Evolutionary conservation across 2,113 vertebrate species (phyloP), one percentile per base, ranked within the genome.

Genomic region (Nymphicus hollandicus): DNA sequence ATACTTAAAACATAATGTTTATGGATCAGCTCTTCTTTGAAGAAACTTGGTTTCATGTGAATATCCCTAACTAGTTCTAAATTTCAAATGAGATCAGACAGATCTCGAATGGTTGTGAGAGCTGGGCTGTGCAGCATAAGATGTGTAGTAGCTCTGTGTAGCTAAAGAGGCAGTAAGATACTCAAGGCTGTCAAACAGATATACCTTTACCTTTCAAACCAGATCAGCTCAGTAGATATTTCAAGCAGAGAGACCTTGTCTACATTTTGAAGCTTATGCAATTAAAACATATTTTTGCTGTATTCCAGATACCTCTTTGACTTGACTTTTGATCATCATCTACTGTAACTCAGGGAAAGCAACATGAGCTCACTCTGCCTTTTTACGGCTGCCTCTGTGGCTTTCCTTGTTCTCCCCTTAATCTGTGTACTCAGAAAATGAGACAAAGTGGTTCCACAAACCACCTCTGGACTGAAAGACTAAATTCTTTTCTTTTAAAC

Each of bases 381-480:
- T 68, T 79, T 81, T 60, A 78, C 52, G 0, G 55, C 55, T 84
- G 33, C 47, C 52, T 76, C 29, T 44, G 39, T 68, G 58, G 37
- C 61, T 91, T 81, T 89, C 41, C 70, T 81, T 95, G 69, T 87
- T 95, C 78, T 89, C 63, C 72, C 41, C 44, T 82, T 52, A 77
- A 73, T 73, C 44, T 66, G 9, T 60, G 46, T 69, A 39, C 63
- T 92, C 37, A 69, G 78, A 91, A 95, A 81, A 13, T 56, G 78
- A 89, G 81, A 89, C 49, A 80, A 95, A 92, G 56, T 80, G 85
- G 83, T 93, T 66, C 44, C 53, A 71, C 29, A 91, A 92, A 70
- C 29, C 64, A 17, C 49, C 23, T 70, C 56, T 65, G 78, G 11
- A 88, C 87, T 41, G 91, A 89, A 91, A 65, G 66, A 61, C 10